phyloP scores from a whole-genome alignment of 2,797 vertebrate species.

The Huso huso region DNA sequence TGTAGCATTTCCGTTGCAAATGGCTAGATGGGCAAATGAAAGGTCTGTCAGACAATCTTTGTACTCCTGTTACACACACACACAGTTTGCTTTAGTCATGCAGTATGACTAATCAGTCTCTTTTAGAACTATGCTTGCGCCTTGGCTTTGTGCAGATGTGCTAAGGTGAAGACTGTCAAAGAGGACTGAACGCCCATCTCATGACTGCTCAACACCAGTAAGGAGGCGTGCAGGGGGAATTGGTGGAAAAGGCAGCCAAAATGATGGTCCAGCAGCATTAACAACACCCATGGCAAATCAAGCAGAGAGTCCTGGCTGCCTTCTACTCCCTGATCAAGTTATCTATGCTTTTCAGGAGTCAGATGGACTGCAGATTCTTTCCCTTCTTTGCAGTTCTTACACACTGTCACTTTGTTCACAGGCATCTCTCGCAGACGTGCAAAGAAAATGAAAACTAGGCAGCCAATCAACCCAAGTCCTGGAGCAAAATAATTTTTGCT shows the following conservation, averaged over 20 bases:
- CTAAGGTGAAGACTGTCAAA: not conserved
- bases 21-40: too few species aligned
- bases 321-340: not conserved
- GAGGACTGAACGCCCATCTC: not conserved
- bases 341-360: not conserved
- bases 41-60: too few species aligned
- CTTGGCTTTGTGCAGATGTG: slow-evolving; percentile 1
- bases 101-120: not conserved
- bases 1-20: too few species aligned
- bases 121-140: not conserved
- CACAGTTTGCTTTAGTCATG: accelerated
- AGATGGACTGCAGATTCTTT: not conserved
- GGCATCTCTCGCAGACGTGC: slow-evolving; percentile 50
- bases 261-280: accelerated
- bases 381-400: slow-evolving; percentile 25
- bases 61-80: not conserved
- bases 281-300: not conserved
- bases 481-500: not conserved
- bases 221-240: not conserved
- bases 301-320: not conserved
- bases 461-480: slow-evolving; percentile 10
- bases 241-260: not conserved
- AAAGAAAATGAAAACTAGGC: slow-evolving; percentile 49
- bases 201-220: not conserved
- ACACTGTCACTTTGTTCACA: slow-evolving; percentile 42